phyloP scores from a whole-genome alignment of 2,797 vertebrate species.

The Brotula barbata region DNA sequence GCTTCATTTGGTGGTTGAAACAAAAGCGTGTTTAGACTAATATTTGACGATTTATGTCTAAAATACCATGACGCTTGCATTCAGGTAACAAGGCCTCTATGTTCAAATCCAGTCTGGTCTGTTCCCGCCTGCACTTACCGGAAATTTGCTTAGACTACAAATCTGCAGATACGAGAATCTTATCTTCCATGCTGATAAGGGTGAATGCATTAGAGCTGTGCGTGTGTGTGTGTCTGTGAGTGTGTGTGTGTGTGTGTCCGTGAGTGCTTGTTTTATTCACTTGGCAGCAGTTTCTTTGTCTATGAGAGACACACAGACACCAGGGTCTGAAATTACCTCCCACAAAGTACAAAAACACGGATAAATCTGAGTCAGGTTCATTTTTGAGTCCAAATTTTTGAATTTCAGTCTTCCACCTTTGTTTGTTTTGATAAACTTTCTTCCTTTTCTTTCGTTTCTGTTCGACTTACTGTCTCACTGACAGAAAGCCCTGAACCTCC shows the following conservation, averaged over 20 bases:
- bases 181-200: slow-evolving; percentile 7
- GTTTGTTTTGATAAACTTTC: not conserved
- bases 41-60: not conserved
- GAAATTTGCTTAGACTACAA: slow-evolving; percentile 5
- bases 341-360: not conserved
- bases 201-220: not conserved
- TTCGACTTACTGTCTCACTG: not conserved
- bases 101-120: slow-evolving; percentile 9
- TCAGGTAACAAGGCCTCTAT: slow-evolving; percentile 11
- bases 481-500: too few relatives aligned
- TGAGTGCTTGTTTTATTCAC: not conserved
- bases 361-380: not conserved
- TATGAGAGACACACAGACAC: not conserved
- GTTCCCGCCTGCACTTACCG: not conserved
- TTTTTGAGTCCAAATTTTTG: not conserved
- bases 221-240: not conserved
- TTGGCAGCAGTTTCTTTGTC: not conserved
- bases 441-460: too few relatives aligned
- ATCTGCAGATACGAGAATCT: slow-evolving; percentile 1
- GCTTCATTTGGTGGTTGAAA: slow-evolving; percentile 10
- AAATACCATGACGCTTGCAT: slow-evolving; percentile 3
- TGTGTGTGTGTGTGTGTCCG: slow-evolving; percentile 2
- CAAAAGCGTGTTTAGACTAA: too few relatives aligned
- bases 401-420: not conserved
- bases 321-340: slow-evolving; percentile 3